Conservation (phyloP, 2,888 invertebrate species). For the Arrhopalites spinosus region DNA sequence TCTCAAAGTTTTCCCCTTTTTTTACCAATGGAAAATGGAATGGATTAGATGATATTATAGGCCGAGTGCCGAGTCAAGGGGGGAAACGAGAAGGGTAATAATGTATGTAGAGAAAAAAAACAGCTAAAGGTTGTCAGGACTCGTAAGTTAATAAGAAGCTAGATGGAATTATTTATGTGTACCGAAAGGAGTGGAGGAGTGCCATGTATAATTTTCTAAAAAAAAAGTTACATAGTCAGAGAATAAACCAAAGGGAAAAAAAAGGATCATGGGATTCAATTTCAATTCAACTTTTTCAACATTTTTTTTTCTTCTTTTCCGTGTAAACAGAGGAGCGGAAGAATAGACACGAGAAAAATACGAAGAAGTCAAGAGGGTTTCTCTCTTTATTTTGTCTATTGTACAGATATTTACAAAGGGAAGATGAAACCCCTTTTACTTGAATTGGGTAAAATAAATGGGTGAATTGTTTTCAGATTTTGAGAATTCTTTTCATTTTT, state of each 20-base stretch:
- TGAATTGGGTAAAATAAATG: background rate
- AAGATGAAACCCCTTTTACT: background rate
- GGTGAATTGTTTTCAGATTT: too few relatives aligned
- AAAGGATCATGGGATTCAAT: slow-evolving; percentile 1
- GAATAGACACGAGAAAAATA: background rate
- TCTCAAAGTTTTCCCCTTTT: background rate
- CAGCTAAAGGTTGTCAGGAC: slow-evolving; percentile 31
- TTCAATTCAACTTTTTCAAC: background rate
- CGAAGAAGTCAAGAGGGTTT: background rate
- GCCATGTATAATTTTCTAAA: slow-evolving; percentile 26
- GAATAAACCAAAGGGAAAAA: background rate
- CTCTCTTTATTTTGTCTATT: too few relatives aligned
- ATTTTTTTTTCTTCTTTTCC: background rate
- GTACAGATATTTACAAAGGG: background rate
- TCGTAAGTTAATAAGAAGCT: slow-evolving; percentile 32
- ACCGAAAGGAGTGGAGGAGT: slow-evolving; percentile 25
- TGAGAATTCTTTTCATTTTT: too few relatives aligned
- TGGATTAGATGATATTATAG: background rate
- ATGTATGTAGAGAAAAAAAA: slow-evolving; percentile 22
- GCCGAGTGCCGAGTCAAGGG: background rate
- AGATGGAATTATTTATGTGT: slow-evolving; percentile 33
- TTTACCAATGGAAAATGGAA: background rate
- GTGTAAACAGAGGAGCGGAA: background rate
- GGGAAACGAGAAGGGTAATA: slow-evolving; percentile 4
- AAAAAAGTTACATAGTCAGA: background rate